Evolutionary conservation across 1,140 invertebrate species (phyloP), one percentile per base, ranked within the genome.

Genomic region (Aphaenogaster ashmeadi): DNA sequence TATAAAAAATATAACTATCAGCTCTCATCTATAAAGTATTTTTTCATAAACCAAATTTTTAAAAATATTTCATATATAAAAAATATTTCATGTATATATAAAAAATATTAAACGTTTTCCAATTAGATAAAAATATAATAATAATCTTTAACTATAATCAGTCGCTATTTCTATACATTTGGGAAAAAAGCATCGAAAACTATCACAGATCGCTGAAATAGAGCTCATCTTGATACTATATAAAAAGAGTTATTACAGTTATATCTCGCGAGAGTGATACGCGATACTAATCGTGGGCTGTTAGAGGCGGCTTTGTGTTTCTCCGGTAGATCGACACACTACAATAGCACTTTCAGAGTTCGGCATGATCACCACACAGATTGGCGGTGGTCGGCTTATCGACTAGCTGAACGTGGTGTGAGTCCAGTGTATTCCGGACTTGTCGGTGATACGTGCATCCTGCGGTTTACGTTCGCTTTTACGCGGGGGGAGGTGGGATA

Each of bases 341-440:
- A 54, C 80, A 60, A 81, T 72, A 50, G 80, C 67, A 75, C 69
- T 84, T 74, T 60, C 54, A 4, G 33, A 83, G 54, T 74, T 60
- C 27, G 80, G 27, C 41, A 83, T 44, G 69, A 54, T 83, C 80
- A 47, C 52, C 41, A 56, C 44, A 27, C 79, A 84, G 80, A 84
- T 84, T 84, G 80, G 80, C 80, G 41, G 79, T 58, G 67, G 69
- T 13, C 80, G 67, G 54, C 80, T 84, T 84, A 84, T 84, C 80
- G 80, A 84, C 38, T 74, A 47, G 69, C 15, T 44, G 27, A 41
- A 44, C 54, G 27, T 36, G 18, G 41, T 60, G 54, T 67, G 44
- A 50, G 56, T 60, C 66, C 33, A 41, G 38, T 74, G 41, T 69
- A 52, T 52, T 69, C 41, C 54, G 67, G 21, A 83, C 18, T 58